Evolutionary conservation across 2,888 invertebrate genomes (phyloP).

Genomic region (Tuta absoluta): DNA sequence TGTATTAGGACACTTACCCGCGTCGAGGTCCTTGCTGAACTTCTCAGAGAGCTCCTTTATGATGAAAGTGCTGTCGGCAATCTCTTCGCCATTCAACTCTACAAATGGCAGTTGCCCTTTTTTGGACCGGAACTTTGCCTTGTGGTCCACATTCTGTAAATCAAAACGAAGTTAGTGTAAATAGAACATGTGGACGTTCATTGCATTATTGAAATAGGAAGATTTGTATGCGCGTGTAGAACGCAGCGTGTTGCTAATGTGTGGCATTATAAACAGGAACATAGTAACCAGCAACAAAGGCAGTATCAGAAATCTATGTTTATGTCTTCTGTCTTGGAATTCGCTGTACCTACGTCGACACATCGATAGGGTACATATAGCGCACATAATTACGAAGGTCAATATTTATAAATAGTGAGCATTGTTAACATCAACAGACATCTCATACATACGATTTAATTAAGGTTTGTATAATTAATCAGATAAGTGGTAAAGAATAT

Average conservation of each 20-base stretch:
- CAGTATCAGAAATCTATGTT: slow-evolving; percentile 14
- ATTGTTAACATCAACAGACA: neutral
- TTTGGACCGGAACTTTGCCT: slow-evolving; percentile 95
- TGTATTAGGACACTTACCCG: slow-evolving; percentile 58
- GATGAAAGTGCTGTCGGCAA: slow-evolving; percentile 95
- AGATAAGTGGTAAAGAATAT: no score
- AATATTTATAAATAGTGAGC: slow-evolving; percentile 15
- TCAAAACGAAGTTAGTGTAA: slow-evolving; percentile 30
- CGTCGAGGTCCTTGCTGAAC: slow-evolving; percentile 92
- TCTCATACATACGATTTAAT: neutral
- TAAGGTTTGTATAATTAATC: neutral
- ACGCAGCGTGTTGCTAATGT: slow-evolving; percentile 4
- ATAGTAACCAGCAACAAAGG: slow-evolving; percentile 11
- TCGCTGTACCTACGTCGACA: slow-evolving; percentile 11
- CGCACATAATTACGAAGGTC: slow-evolving; percentile 8
- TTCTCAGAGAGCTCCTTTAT: slow-evolving; percentile 92
- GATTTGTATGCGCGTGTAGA: neutral
- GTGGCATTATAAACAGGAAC: slow-evolving; percentile 11
- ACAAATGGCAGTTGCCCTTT: slow-evolving; percentile 97
- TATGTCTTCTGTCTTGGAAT: slow-evolving; percentile 20
- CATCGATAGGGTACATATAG: neutral
- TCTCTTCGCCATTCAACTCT: slow-evolving; percentile 96
- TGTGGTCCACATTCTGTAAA: slow-evolving; percentile 96
- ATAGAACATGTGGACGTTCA: neutral
- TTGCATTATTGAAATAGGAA: neutral